A percentile compares a stretch with the other conserved stretches of the same genome.
Evolutionary conservation across 1,140 invertebrate genomes (phyloP).

Genomic region (Panulirus ornatus): DNA sequence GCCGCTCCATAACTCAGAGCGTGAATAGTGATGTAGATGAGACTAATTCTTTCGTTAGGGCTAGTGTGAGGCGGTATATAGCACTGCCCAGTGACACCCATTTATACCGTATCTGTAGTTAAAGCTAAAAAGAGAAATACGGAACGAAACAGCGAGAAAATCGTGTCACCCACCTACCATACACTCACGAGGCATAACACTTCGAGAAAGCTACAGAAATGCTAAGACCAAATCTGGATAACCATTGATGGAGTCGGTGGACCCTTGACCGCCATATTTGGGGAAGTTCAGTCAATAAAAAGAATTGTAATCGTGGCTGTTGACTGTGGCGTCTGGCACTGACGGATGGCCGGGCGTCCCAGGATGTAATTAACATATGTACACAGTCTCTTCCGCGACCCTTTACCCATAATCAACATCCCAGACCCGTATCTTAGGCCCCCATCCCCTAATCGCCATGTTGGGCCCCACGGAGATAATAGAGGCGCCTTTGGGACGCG

Average conservation of each 20-base stretch:
- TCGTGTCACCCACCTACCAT: too few species aligned
- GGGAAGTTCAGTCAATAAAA: conserved; percentile 31
- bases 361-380: conserved; percentile 53
- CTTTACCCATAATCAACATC: conserved; percentile 32
- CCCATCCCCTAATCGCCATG: conserved; percentile 44
- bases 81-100: too few species aligned
- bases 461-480: conserved; percentile 46
- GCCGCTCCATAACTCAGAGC: too few species aligned
- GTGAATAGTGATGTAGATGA: too few species aligned
- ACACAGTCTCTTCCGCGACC: not conserved
- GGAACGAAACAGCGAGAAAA: too few species aligned
- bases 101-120: too few species aligned
- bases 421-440: not conserved
- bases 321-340: not conserved
- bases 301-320: conserved; percentile 28
- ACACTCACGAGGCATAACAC: too few species aligned
- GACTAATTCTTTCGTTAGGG: too few species aligned
- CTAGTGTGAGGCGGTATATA: too few species aligned
- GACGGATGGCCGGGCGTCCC: conserved; percentile 3
- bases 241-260: conserved; percentile 4
- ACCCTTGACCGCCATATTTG: not conserved
- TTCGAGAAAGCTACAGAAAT: not conserved
- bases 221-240: not conserved
- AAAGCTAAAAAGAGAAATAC: too few species aligned
- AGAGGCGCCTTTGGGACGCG: conserved; percentile 16